Percentiles rank a stretch among this genome's conserved stretches.
Conservation (phyloP, 2,797 vertebrate species). For the Gymnothorax javanicus region DNA sequence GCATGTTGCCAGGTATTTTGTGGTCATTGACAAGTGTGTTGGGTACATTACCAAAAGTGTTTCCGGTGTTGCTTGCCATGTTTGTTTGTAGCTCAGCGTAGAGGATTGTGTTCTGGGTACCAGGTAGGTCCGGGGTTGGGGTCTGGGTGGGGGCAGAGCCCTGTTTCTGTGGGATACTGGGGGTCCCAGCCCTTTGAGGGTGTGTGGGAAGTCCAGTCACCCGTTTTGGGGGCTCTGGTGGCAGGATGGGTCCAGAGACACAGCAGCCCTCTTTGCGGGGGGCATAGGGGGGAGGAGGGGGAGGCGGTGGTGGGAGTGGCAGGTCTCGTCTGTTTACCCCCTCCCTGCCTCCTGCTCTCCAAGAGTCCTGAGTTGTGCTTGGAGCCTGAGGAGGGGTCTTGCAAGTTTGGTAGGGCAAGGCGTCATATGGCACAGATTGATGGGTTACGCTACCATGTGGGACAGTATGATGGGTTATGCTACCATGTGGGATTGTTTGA, state of each 20-base stretch:
- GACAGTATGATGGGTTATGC: conserved; percentile 26
- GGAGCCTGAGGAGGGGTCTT: conserved; percentile 71
- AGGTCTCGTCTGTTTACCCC: conserved; percentile 45
- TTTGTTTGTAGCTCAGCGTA: conserved; percentile 55
- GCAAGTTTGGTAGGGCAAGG: conserved; percentile 27
- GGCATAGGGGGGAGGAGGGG: conserved; percentile 74
- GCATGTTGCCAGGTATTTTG: conserved; percentile 57
- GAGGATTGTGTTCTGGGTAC: conserved; percentile 72
- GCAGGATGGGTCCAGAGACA: conserved; percentile 56
- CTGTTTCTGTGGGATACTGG: conserved; percentile 64
- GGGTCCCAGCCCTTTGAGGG: conserved; percentile 68
- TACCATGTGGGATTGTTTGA: conserved; percentile 20
- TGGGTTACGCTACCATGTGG: conserved; percentile 13
- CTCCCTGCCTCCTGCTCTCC: conserved; percentile 56
- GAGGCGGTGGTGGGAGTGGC: conserved; percentile 72
- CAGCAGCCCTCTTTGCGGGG: conserved; percentile 70
- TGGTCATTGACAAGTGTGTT: conserved; percentile 5
- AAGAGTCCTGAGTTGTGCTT: conserved; percentile 69
- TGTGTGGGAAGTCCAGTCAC: conserved; percentile 60
- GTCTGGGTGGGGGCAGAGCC: conserved; percentile 65
- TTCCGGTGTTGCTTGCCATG: background rate
- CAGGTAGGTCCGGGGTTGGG: conserved; percentile 64
- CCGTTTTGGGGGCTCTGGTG: conserved; percentile 51
- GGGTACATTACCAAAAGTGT: conserved; percentile 55
- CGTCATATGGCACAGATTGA: conserved; percentile 27